phyloP scores from a whole-genome alignment of 1,140 invertebrate genomes.

The Anastrepha obliqua region DNA sequence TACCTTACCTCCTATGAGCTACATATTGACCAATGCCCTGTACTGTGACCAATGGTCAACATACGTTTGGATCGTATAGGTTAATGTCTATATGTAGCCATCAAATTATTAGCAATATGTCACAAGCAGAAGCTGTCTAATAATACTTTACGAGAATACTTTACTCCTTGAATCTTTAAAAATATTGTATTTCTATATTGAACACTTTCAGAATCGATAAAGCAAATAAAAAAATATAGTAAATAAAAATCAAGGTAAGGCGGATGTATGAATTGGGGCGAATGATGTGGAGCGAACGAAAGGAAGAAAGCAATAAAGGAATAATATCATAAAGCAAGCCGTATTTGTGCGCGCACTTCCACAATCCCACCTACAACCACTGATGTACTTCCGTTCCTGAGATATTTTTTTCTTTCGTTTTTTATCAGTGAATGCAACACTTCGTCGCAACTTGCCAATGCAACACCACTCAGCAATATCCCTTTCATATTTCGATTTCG shows the following conservation, averaged over 20 bases:
- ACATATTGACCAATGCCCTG: too few relatives aligned
- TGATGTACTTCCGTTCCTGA: constrained; percentile 10
- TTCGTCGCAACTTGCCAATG: background rate
- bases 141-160: too few relatives aligned
- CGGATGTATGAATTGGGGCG: background rate
- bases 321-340: constrained; percentile 5
- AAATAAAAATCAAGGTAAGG: background rate
- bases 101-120: too few relatives aligned
- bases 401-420: background rate
- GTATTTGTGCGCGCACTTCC: constrained; percentile 8
- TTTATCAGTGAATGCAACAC: background rate
- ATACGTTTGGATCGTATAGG: too few relatives aligned
- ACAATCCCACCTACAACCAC: constrained; percentile 7
- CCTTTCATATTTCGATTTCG: background rate
- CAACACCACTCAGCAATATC: constrained; percentile 21
- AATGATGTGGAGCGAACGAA: background rate
- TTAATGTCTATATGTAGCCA: too few relatives aligned
- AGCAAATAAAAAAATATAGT: background rate
- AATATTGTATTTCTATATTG: background rate
- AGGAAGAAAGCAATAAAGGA: constrained; percentile 39
- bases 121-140: too few relatives aligned
- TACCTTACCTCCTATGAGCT: too few relatives aligned
- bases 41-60: too few relatives aligned
- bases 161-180: background rate
- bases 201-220: background rate